Percentiles rank a stretch among this genome's conserved stretches.
These are phyloP conservation scores for pig (Sus scrofa) DNA, from an alignment of 2,113 vertebrate genomes.

Conservation along the genomic window T2T-Sscrofa CM000830.6:126311501-126312000, in stretches of 20 bases:
- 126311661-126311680: neutral
- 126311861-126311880: neutral
- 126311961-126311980: neutral
- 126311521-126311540: too few relatives aligned
- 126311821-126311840: neutral
- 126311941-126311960: neutral
- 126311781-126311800: neutral
- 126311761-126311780: neutral
- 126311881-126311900: conserved; percentile 8
- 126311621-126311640: neutral
- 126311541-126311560: too few relatives aligned
- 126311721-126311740: neutral
- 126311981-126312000: neutral
- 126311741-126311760: neutral
- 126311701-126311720: neutral
- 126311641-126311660: neutral
- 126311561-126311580: too few relatives aligned
- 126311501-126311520: too few relatives aligned
- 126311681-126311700: neutral
- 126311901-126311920: neutral
- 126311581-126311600: too few relatives aligned
- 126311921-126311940: conserved; percentile 4
- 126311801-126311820: neutral
- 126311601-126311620: neutral
- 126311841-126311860: neutral